Percentiles rank a stretch among this genome's conserved stretches.
Evolutionary conservation across 2,888 invertebrate species (phyloP).

Genomic region (Macroteleia sp.): DNA sequence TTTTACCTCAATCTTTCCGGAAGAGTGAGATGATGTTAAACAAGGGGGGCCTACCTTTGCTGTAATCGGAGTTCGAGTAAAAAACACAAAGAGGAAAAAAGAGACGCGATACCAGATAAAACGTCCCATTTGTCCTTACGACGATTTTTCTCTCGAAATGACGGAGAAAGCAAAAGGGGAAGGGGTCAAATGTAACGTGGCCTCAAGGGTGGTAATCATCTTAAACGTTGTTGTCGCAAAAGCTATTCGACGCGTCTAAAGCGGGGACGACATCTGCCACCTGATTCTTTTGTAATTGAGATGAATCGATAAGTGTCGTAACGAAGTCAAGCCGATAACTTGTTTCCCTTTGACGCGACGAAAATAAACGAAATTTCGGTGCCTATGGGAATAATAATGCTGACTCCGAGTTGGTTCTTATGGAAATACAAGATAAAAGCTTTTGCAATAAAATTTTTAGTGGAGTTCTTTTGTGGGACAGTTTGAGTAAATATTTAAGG

Average conservation of each 20-base stretch:
- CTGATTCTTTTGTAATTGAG: constrained; percentile 80
- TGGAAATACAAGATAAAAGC: too few relatives aligned
- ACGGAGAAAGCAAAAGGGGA: constrained; percentile 39
- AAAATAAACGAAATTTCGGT: constrained; percentile 36
- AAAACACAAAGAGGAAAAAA: constrained; percentile 71
- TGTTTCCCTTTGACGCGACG: constrained; percentile 40
- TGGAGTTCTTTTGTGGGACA: too few relatives aligned
- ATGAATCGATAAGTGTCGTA: constrained; percentile 72
- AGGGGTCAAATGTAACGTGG: constrained; percentile 64
- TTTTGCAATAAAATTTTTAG: too few relatives aligned
- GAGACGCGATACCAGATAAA: constrained; percentile 82
- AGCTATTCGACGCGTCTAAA: constrained; percentile 53
- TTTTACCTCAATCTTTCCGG: constrained; percentile 78
- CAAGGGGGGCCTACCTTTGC: constrained; percentile 62
- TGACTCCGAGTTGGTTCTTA: background rate
- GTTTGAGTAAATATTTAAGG: too few relatives aligned
- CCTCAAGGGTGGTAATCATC: constrained; percentile 80
- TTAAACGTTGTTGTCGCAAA: constrained; percentile 77
- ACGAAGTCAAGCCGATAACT: constrained; percentile 57
- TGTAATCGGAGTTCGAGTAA: constrained; percentile 80
- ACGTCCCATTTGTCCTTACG: constrained; percentile 82
- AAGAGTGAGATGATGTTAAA: constrained; percentile 51
- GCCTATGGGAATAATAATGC: constrained; percentile 21
- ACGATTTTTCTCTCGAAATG: constrained; percentile 77
- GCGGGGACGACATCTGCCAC: constrained; percentile 69